Evolutionary conservation across 92 coral and sea anemone genomes (phyloP), one percentile per base, ranked within the genome.

Genomic region (Palythoa heliodiscus): DNA sequence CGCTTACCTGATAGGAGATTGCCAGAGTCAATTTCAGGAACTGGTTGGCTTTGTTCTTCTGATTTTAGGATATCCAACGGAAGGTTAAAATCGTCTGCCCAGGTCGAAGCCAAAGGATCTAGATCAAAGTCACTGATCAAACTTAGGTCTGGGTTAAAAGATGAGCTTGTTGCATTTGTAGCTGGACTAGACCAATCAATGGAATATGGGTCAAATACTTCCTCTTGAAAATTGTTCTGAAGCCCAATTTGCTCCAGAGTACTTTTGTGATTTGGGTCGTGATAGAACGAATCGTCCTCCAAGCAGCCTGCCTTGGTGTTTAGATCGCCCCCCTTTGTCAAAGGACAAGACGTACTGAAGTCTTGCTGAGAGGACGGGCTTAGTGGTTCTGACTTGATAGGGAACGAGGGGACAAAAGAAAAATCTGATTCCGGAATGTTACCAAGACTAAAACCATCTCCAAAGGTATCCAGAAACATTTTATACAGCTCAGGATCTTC

Each of bases 31-130:
- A 83, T 83, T 86, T 89, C 76, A 20, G 87, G 76, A 7, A 57
- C 88, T 38, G 43, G 89, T n/a, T 54, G 86, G 38, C 0, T 50
- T 24, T 70, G 82, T 63, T 76, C 83, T 17, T 60, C 76, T 2
- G 94, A 90, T 50, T 87, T 88, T 35, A 91, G 64, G 15, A 93
- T 76, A 20, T 93, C 97, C 3, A 87, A 78, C 3, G 97, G 95
- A 11, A 93, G 77, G 58, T 86, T 87, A 52, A 70, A 68, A n/a
- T 64, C 77, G 24, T 75, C 91, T 75, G 91, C 93, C 72, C 90
- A 76, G 64, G 84, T 82, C 14, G 87, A 67, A 19, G 87, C 82
- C 37, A 91, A 77, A 22, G 94, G 85, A 24, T 89, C 97, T 53
- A 93, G 52, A 64, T 93, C 95, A 71, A 93, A 82, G 15, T 57